Base-by-base conservation (phyloP, 2,797 vertebrate genomes). In the Paratrypauchen microcephalus region DNA sequence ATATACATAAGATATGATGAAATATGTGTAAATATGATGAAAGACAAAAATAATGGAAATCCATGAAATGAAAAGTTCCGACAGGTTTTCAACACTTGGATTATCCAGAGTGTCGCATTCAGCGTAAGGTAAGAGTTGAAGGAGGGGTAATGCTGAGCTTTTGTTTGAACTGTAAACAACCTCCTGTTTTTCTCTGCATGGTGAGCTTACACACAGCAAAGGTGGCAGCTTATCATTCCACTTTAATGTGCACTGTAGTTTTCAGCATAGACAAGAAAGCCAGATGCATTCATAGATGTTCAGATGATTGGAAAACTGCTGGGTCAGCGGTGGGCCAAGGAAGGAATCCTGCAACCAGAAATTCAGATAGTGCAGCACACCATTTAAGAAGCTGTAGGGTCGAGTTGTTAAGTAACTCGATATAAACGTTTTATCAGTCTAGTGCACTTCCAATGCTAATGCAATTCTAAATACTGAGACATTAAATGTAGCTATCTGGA, bases 111-210 rank as follows among this genome's bases (percentile, higher is more conserved):
- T 69, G 68, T 47, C 52, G 39, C 32, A 54, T 73, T 19, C 28
- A 60, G 23, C 3, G 7, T 73, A 76, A 73, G 75, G 61, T 75
- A 69, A 68, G 64, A 78, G 83, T 85, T 87, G 83, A 87, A 65
- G 21, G 69, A 77, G 45, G 48, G 87, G 78, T 81, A 73, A 84
- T 75, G 74, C 77, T 7, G 70, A 74, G 76, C 78, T 90, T 86
- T 82, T 75, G 66, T 70, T 23, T 76, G 68, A 83, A 83, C 81
- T 83, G 64, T 72, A 80, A 81, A 77, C 68, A 83, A 82, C 79
- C 81, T 69, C 82, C 74, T 82, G 52, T 84, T 81, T 77, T 47
- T 55, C 13, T 2, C 28, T 50, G 41, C 41, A 16, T 45, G 30
- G 47, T 15, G 19, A 4, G 52, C 54, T 64, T 7, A 45, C 36